phyloP scores from a whole-genome alignment of 2,113 vertebrate genomes.

The Macrotis lagotis region DNA sequence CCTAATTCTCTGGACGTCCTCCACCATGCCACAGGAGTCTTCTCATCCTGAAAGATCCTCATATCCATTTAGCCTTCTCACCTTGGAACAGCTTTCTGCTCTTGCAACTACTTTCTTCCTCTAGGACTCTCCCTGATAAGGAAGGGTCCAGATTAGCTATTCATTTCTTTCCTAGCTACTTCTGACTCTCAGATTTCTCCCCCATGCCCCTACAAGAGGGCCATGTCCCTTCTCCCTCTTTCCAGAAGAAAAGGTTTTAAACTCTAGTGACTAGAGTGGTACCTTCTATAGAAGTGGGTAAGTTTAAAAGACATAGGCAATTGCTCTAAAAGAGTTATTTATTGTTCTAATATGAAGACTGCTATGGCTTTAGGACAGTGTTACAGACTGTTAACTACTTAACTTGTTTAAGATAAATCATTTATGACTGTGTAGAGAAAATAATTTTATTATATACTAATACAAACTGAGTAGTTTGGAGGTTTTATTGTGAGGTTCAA shows the following conservation, averaged over 20 bases:
- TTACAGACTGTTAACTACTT: not conserved
- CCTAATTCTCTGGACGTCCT: not conserved
- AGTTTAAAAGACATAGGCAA: not conserved
- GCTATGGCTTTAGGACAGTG: not conserved
- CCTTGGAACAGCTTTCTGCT: not conserved
- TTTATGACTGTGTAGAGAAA: not conserved
- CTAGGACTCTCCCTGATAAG: not conserved
- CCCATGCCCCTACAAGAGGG: not conserved
- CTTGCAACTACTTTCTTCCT: not conserved
- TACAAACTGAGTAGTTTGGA: slow-evolving; percentile 1
- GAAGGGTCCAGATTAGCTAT: not conserved
- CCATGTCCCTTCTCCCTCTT: not conserved
- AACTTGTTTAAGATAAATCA: slow-evolving; percentile 15
- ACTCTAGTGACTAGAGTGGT: not conserved
- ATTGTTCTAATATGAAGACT: slow-evolving; percentile 19
- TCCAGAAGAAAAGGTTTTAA: not conserved
- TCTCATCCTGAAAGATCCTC: not conserved
- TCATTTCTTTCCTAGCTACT: not conserved
- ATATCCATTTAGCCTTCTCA: not conserved
- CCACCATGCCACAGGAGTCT: not conserved
- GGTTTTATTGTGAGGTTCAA: slow-evolving; percentile 32
- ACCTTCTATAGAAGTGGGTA: not conserved
- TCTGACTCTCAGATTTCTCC: not conserved
- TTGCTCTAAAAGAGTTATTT: not conserved
- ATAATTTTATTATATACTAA: slow-evolving; percentile 14